Evolutionary conservation across 2,797 vertebrate species (phyloP).

Genomic region (Pyrocephalus nanus): DNA sequence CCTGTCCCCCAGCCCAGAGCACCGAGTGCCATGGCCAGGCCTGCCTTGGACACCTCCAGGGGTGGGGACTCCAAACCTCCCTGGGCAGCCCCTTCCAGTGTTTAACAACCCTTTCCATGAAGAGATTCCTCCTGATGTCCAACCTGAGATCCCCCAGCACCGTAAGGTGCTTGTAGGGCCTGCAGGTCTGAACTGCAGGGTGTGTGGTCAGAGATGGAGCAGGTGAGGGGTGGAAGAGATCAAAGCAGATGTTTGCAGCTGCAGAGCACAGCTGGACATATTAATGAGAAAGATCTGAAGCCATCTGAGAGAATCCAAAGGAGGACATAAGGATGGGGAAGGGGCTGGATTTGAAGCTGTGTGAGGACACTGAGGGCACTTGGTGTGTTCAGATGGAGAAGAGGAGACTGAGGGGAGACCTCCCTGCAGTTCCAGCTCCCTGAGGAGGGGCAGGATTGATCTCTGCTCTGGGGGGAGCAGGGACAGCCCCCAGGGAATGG

Average conservation of each 20-base stretch:
- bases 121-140: not conserved
- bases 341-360: not conserved
- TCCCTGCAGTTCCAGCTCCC: too few relatives aligned
- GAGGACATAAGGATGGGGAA: not conserved
- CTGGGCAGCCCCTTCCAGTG: rapidly evolving
- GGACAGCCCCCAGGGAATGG: not conserved
- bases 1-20: not conserved
- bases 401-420: not conserved
- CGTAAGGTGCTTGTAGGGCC: not conserved
- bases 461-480: not conserved
- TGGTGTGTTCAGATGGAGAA: not conserved
- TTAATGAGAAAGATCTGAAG: not conserved
- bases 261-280: not conserved
- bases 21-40: rapidly evolving
- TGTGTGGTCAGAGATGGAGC: not conserved
- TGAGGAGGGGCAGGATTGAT: not conserved
- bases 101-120: not conserved
- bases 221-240: not conserved
- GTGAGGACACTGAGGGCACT: not conserved
- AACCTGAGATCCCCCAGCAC: not conserved
- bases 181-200: not conserved
- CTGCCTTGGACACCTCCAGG: not conserved
- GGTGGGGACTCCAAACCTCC: not conserved
- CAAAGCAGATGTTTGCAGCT: not conserved
- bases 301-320: not conserved